Conservation (phyloP, 2,113 vertebrate species). For the Copsychus sechellarum region DNA sequence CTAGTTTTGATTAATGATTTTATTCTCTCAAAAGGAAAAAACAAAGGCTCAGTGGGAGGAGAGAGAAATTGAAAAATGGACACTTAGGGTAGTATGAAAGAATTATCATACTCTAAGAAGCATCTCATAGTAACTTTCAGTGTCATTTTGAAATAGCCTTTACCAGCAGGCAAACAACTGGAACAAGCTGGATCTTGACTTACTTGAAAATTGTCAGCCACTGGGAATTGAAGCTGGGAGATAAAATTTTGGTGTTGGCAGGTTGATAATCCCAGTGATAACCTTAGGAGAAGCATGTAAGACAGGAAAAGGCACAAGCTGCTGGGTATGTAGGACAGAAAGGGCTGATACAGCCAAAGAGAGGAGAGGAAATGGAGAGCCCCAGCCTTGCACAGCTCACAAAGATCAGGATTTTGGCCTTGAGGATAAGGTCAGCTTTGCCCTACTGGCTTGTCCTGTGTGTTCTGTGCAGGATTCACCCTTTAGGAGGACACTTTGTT, state of each 20-base stretch:
- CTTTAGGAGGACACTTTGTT: background rate
- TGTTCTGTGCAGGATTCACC: background rate
- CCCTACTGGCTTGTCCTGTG: background rate
- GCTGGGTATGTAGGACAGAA: background rate
- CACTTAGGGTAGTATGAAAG: background rate
- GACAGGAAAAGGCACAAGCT: background rate
- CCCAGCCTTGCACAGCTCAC: background rate
- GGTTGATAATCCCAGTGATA: background rate
- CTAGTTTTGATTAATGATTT: background rate
- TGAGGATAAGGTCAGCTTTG: background rate
- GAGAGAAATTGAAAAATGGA: background rate
- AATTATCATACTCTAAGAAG: background rate
- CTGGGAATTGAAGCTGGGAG: background rate
- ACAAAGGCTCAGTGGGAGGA: background rate
- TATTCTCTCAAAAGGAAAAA: background rate
- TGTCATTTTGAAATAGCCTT: background rate
- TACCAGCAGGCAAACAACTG: background rate
- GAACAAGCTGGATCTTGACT: background rate
- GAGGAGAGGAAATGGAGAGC: background rate
- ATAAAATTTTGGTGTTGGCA: background rate
- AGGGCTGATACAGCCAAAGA: background rate
- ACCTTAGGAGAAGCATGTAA: background rate
- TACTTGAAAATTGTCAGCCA: background rate
- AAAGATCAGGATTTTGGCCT: background rate
- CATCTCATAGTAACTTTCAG: background rate